Evolutionary conservation across 2,113 vertebrate genomes (phyloP), one percentile per base, ranked within the genome.

Genomic region (Eulemur rufifrons): DNA sequence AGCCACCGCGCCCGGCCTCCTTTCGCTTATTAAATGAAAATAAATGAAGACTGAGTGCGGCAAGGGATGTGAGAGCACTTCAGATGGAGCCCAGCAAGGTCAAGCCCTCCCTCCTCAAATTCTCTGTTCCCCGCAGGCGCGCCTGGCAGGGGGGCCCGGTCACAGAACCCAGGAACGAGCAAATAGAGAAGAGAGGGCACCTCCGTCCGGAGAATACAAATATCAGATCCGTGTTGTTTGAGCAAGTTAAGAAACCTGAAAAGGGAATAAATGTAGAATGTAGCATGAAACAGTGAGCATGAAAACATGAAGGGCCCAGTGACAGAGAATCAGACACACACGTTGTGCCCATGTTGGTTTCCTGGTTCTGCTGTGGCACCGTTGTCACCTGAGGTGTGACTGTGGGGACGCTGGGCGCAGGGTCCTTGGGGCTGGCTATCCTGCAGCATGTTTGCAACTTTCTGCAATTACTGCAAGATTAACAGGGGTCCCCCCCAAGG

Each of bases 351-450:
- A 5, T 0, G 15, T 3, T 45, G 20, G 8, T 8, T n/a, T 27
- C n/a, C 59, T 59, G n/a, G 42, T 37, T 64, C 27, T 23, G 73
- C 34, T 6, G 39, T 5, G 20, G 68, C 21, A 6, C 32, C 2
- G 1, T 6, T 50, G n/a, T 63, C 17, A 27, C 0, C 13, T 27
- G 20, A n/a, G 68, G 15, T 4, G 66, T 8, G 23, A 68, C 50
- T 2, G 0, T 0, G 12, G 73, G 47, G 54, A 56, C 45, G 52
- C 25, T 1, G 54, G 27, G 20, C 0, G 20, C 20, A 34, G 11
- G 13, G 56, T 0, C 3, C 12, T 0, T 1, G 50, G 42, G 69
- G 20, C 8, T 14, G 11, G 32, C 20, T 11, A 0, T 3, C 3
- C 18, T 18, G 47, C 42, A 15, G 71, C 5, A 34, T 78, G 37